These are phyloP conservation scores for Montipora efflorescens DNA, from an alignment of 64 coral and sea anemone species.

Conservation along the genomic window DNA sequence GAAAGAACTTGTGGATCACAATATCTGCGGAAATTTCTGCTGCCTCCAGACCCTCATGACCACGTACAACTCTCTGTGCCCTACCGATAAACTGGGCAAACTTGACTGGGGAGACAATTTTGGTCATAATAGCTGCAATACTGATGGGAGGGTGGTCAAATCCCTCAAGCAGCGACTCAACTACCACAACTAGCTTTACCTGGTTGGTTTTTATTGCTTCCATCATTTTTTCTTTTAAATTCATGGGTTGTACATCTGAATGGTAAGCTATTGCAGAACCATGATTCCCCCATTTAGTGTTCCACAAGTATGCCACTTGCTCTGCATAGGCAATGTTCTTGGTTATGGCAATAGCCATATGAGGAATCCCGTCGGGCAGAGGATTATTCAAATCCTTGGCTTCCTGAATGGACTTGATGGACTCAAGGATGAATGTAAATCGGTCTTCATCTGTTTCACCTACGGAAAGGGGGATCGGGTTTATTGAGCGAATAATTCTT, in stretches of 20 bases:
- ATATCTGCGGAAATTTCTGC: too few relatives aligned
- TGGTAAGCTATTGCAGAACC: too few relatives aligned
- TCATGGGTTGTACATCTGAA: too few relatives aligned
- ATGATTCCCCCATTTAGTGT: too few relatives aligned
- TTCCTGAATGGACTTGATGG: neutral
- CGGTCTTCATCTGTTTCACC: too few relatives aligned
- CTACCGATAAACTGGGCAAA: slow-evolving; percentile 13
- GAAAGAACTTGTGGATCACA: too few relatives aligned
- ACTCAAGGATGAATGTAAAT: neutral
- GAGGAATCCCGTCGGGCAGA: neutral
- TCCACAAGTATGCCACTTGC: too few relatives aligned
- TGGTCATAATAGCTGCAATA: slow-evolving; percentile 13
- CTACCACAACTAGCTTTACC: neutral
- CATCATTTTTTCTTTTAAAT: too few relatives aligned
- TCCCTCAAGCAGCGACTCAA: neutral
- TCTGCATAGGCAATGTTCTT: neutral
- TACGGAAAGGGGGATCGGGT: neutral
- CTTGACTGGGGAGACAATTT: neutral
- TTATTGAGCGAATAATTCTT: slow-evolving; percentile 25
- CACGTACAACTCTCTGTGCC: slow-evolving; percentile 14
- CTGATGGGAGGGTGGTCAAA: slow-evolving; percentile 12
- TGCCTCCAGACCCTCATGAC: too few relatives aligned
- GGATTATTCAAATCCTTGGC: neutral
- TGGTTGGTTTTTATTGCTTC: neutral
- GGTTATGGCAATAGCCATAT: slow-evolving; percentile 40